Percentiles rank a stretch among this genome's conserved stretches.
Evolutionary conservation across 2,797 vertebrate species (phyloP).

Genomic region (Eulemur rubriventer): DNA sequence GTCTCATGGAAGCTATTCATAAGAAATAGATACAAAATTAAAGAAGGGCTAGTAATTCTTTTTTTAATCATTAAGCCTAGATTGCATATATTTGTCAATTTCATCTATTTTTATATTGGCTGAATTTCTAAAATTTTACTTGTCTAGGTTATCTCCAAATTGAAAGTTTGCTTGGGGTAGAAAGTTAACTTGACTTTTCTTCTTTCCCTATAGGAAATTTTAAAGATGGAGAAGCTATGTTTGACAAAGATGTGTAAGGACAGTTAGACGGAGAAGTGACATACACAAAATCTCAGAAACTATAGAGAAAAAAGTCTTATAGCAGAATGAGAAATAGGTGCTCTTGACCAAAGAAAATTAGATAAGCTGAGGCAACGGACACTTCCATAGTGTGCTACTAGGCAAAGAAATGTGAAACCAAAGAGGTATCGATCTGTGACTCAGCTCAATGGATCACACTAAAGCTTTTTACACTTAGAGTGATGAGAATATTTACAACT

Average conservation of each 20-base stretch:
- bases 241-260: background rate
- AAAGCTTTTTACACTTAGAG: background rate
- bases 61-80: background rate
- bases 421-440: background rate
- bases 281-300: background rate
- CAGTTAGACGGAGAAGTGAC: background rate
- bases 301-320: background rate
- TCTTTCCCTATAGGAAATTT: background rate
- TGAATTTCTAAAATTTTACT: slow-evolving; percentile 14
- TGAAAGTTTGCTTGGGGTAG: background rate
- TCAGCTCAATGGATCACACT: background rate
- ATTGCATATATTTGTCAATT: background rate
- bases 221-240: background rate
- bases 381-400: background rate
- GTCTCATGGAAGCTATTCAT: background rate
- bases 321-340: background rate
- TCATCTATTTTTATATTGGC: background rate
- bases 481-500: slow-evolving; percentile 10
- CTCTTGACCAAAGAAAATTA: background rate
- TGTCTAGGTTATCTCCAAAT: background rate
- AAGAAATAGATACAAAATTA: slow-evolving; percentile 39
- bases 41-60: background rate
- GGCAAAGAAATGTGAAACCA: background rate
- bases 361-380: background rate
- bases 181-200: background rate